A percentile compares a stretch with the other conserved stretches of the same genome.
These are phyloP conservation scores for Epizoanthus illoricatus DNA, from an alignment of 92 coral and sea anemone genomes.

Conservation along the genomic window DNA sequence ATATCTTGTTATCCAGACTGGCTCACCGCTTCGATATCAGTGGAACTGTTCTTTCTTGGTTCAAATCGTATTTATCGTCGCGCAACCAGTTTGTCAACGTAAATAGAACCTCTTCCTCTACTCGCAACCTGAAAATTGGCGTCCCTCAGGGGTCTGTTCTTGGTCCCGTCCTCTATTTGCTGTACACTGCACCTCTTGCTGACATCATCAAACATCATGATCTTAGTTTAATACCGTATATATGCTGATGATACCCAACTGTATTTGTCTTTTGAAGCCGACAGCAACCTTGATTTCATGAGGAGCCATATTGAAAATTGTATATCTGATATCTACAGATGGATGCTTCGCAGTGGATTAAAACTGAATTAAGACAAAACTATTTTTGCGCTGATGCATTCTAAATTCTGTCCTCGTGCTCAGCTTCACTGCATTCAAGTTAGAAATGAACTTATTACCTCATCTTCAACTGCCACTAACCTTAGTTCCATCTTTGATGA, in stretches of 20 bases:
- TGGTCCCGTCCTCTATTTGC: no score
- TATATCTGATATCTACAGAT: not conserved
- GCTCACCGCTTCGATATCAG: no score
- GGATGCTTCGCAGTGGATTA: not conserved
- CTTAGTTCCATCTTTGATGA: no score
- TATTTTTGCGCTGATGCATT: not conserved
- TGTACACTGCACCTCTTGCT: constrained; percentile 7
- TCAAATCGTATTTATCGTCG: no score
- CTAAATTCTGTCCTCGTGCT: constrained; percentile 26
- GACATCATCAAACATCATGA: constrained; percentile 19
- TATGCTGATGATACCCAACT: constrained; percentile 16
- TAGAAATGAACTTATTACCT: no score
- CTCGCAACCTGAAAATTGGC: no score
- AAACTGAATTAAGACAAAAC: constrained; percentile 1
- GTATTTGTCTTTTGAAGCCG: constrained; percentile 20
- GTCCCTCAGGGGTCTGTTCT: no score
- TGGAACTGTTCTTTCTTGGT: no score
- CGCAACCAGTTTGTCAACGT: no score
- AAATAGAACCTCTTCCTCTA: no score
- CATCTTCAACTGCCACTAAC: no score
- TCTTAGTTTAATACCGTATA: constrained; percentile 18
- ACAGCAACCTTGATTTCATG: constrained; percentile 19
- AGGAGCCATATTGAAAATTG: constrained; percentile 21
- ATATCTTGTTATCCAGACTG: no score
- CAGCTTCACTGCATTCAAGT: not conserved